Evolutionary conservation across 2,888 invertebrate species (phyloP), one percentile per base, ranked within the genome.

Genomic region (Harpalus rubripes): DNA sequence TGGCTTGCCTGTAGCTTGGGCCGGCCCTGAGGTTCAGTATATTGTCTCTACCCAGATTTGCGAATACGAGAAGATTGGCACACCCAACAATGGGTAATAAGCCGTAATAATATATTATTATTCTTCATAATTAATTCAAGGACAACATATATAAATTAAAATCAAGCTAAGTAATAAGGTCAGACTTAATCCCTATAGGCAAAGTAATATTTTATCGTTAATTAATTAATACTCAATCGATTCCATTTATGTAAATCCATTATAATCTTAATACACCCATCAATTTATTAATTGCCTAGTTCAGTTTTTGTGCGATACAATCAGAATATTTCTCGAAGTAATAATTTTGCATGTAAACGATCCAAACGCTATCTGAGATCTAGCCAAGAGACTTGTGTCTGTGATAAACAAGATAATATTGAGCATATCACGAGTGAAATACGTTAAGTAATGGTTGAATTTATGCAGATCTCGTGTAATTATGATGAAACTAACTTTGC

Each of bases 381-480:
- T 74, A 74, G 41, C 44, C 41, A 18, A 16, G 72, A 16, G 16
- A 58, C 58, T 22, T 15, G 16, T 0, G 44, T 15, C 6, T 44
- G 22, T n/a, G 56, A 78, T 78, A 78, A 78, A 78, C 78, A 58
- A 58, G 78, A 56, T 78, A 56, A 58, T 78, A 78, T 78, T 26
- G 18, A 44, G 26, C 58, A 58, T 78, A 58, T 56, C 58, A 15
- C 26, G 18, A 58, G 10, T 78, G 32, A 78, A 44, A 81, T 63
- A 65, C 63, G 81, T 65, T 63, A 65, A 78, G 15, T 61, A 81
- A 81, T 81, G 81, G 39, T 39, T 81, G 39, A 61, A 81, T 81
- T 81, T 81, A 81, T 81, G 44, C 44, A 65, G 41, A 41, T 61
- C 63, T 41, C 61, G n/a, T 32, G 81, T 81, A 81, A 81, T 81